Percentiles rank a stretch among this genome's conserved stretches.
phyloP scores from a whole-genome alignment of 2,888 invertebrate genomes.

The Philereme transversata region DNA sequence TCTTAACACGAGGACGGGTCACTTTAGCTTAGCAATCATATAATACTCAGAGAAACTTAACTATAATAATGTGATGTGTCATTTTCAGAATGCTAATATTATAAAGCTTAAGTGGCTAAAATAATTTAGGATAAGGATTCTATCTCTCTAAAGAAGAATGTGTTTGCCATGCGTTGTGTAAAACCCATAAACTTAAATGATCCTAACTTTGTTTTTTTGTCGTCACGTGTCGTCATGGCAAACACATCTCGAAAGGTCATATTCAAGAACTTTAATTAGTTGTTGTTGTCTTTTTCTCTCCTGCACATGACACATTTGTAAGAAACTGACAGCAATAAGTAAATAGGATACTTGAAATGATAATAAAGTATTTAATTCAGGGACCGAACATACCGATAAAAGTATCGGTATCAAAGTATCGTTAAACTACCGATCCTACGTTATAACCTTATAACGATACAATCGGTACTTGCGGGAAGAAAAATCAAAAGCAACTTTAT shows the following conservation, averaged over 20 bases:
- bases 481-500: too few relatives aligned
- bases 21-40: constrained; percentile 60
- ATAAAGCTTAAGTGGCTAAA: constrained; percentile 72
- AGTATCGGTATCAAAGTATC: too few relatives aligned
- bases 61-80: constrained; percentile 59
- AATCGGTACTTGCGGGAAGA: too few relatives aligned
- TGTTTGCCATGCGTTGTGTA: constrained; percentile 37
- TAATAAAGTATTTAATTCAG: constrained; percentile 1
- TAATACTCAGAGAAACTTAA: constrained; percentile 63
- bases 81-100: constrained; percentile 66
- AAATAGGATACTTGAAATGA: constrained; percentile 4
- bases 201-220: constrained; percentile 27
- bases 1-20: constrained; percentile 52
- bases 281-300: constrained; percentile 6
- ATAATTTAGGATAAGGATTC: constrained; percentile 69
- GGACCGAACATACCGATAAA: too few relatives aligned
- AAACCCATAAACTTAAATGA: constrained; percentile 18
- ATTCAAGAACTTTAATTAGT: constrained; percentile 10
- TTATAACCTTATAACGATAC: too few relatives aligned
- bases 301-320: background rate
- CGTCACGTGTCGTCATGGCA: constrained; percentile 37
- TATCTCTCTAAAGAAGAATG: constrained; percentile 57
- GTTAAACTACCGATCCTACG: too few relatives aligned
- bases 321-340: constrained; percentile 5
- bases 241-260: constrained; percentile 22